Conservation (phyloP, 2,113 vertebrate species). For the Bos javanicus region DNA sequence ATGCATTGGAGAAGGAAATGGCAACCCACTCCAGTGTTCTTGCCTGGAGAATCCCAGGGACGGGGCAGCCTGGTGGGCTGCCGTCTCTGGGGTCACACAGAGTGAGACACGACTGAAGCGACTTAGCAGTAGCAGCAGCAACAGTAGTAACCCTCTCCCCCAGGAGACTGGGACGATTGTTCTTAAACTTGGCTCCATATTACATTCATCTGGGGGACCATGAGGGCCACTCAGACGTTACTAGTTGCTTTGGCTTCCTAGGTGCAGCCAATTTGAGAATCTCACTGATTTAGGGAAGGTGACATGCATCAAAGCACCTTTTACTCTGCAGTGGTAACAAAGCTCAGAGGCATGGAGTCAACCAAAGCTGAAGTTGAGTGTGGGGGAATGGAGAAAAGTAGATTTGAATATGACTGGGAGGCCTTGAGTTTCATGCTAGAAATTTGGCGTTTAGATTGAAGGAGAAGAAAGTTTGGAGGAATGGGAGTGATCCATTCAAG, state of each 20-base stretch:
- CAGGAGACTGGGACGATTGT: neutral
- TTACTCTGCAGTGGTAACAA: neutral
- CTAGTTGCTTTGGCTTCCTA: neutral
- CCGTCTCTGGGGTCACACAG: no score
- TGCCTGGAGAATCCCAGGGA: no score
- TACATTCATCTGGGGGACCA: neutral
- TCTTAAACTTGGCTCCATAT: neutral
- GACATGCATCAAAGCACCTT: neutral
- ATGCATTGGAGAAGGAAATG: no score
- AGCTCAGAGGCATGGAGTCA: neutral
- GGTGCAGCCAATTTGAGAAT: neutral
- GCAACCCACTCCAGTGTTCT: no score
- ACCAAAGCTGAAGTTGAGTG: neutral
- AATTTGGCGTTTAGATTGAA: neutral
- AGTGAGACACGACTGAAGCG: no score
- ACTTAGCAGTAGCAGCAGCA: no score
- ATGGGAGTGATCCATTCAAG: neutral
- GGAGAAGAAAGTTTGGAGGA: neutral
- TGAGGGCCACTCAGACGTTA: neutral
- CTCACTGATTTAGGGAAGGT: neutral
- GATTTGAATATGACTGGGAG: neutral
- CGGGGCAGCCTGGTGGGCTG: no score
- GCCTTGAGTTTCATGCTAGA: neutral
- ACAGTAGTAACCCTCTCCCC: neutral
- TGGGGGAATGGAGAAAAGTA: neutral